Percentiles rank a stretch among this genome's conserved stretches.
These are phyloP conservation scores for Tragelaphus buxtoni DNA, from an alignment of 2,113 vertebrate species.

Conservation along the genomic window DNA sequence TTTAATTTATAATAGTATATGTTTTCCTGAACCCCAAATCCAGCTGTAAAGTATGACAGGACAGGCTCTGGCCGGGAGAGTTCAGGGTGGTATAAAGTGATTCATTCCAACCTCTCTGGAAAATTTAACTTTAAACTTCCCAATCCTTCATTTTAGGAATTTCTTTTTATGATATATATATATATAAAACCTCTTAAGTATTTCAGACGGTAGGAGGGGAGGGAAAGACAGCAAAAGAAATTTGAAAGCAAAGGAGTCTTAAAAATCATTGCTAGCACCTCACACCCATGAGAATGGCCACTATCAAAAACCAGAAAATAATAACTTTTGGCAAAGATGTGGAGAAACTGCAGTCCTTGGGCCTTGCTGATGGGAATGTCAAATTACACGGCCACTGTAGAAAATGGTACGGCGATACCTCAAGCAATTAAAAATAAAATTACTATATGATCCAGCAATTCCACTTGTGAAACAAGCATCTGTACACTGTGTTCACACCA, in stretches of 20 bases:
- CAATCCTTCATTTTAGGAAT: background rate
- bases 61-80: accelerated
- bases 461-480: background rate
- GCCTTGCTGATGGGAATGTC: background rate
- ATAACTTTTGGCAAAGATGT: background rate
- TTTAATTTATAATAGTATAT: background rate
- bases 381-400: background rate
- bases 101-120: background rate
- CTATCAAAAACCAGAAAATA: background rate
- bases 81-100: no score
- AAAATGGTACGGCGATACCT: background rate
- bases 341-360: background rate
- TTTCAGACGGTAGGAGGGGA: background rate
- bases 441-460: background rate
- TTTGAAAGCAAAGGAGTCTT: background rate
- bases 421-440: background rate
- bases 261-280: background rate
- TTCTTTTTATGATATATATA: background rate
- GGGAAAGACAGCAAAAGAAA: no score
- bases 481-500: no score
- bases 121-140: background rate
- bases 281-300: background rate
- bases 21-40: background rate
- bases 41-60: background rate
- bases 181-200: background rate